Conservation (phyloP, 2,113 vertebrate genomes). For the Esox niger region DNA sequence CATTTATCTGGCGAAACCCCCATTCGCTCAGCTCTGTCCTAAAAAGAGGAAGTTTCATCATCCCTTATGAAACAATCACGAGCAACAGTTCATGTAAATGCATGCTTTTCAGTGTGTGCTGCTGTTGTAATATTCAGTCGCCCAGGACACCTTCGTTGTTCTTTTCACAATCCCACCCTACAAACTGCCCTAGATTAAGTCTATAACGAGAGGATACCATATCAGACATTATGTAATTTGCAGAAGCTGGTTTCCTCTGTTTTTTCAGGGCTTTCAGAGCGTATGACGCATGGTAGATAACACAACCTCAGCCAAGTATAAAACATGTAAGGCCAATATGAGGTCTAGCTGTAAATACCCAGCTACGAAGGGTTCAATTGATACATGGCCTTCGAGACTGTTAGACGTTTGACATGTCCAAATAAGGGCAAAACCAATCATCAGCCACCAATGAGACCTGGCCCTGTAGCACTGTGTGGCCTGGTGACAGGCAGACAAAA, state of each 20-base stretch:
- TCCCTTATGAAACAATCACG: constrained; percentile 45
- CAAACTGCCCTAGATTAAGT: too few relatives aligned
- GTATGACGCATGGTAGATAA: background rate
- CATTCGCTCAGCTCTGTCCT: constrained; percentile 34
- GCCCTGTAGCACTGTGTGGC: constrained; percentile 24
- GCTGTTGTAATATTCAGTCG: background rate
- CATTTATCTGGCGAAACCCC: too few relatives aligned
- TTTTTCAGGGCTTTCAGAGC: too few relatives aligned
- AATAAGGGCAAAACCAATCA: constrained; percentile 69
- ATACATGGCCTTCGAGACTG: constrained; percentile 12
- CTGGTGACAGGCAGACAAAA: constrained; percentile 19
- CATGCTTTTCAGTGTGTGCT: background rate
- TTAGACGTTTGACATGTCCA: constrained; percentile 52
- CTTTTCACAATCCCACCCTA: background rate
- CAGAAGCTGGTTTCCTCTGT: too few relatives aligned
- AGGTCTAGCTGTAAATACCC: background rate
- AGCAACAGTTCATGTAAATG: constrained; percentile 14
- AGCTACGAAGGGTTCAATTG: constrained; percentile 1
- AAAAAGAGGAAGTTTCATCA: constrained; percentile 56
- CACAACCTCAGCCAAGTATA: background rate
- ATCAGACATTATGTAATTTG: too few relatives aligned
- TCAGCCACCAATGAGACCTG: constrained; percentile 38
- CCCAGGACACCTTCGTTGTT: background rate
- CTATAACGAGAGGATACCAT: too few relatives aligned
- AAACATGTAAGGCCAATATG: background rate